Conservation (phyloP, 2,888 invertebrate genomes). For the Andrena trimmerana region DNA sequence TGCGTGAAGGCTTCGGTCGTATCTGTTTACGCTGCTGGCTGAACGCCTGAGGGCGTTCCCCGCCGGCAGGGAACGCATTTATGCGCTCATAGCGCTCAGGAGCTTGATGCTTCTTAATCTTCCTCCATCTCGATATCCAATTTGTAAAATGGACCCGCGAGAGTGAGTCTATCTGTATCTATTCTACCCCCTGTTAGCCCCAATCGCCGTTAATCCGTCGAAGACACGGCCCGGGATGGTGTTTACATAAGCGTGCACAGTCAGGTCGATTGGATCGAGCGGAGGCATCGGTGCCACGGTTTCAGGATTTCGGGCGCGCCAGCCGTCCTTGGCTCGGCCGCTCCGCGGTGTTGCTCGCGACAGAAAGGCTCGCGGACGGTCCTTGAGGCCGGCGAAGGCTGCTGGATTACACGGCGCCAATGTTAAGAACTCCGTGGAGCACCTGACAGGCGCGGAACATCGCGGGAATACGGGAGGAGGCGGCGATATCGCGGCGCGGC, state of each 20-base stretch:
- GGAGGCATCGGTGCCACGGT: constrained; percentile 39
- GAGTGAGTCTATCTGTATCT: no score
- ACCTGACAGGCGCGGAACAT: constrained; percentile 33
- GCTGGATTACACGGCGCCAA: constrained; percentile 75
- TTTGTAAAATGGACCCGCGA: no score
- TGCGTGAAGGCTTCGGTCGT: no score
- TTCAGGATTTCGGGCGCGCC: constrained; percentile 61
- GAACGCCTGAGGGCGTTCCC: no score
- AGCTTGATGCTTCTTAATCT: no score
- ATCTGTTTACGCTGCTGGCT: no score
- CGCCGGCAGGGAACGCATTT: no score
- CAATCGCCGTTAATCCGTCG: neutral
- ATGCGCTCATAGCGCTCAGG: no score
- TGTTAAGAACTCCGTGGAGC: constrained; percentile 62
- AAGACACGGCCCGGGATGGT: neutral
- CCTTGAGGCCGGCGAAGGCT: constrained; percentile 71
- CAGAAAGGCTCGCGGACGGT: constrained; percentile 40
- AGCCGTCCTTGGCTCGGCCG: constrained; percentile 63
- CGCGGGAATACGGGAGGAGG: constrained; percentile 50
- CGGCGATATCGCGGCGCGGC: neutral
- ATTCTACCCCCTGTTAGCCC: neutral
- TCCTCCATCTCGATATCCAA: no score
- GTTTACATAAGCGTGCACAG: constrained; percentile 4
- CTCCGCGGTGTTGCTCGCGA: constrained; percentile 21
- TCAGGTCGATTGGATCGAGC: constrained; percentile 3